Conservation (phyloP, 1,140 invertebrate species). For the Apis laboriosa region DNA sequence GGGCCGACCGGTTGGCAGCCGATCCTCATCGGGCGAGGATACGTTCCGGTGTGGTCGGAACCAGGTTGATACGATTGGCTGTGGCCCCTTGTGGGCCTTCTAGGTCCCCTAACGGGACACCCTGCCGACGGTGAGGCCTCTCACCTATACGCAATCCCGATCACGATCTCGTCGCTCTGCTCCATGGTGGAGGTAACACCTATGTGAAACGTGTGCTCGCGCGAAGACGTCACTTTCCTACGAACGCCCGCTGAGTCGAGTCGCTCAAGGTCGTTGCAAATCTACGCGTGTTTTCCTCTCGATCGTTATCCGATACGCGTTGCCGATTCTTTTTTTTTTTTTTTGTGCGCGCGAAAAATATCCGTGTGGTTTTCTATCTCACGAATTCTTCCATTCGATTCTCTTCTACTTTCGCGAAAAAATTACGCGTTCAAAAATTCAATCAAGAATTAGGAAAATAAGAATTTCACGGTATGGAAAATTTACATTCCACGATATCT, state of each 20-base stretch:
- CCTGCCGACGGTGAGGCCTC: constrained; percentile 48
- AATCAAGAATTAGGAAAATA: too few species aligned
- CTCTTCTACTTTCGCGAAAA: too few species aligned
- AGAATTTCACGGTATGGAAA: too few species aligned
- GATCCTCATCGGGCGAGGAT: constrained; percentile 47
- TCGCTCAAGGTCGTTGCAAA: constrained; percentile 45
- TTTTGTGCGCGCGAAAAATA: too few species aligned
- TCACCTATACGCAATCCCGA: constrained; percentile 60
- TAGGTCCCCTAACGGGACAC: constrained; percentile 80
- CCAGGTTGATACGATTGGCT: constrained; percentile 57
- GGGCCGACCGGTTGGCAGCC: constrained; percentile 26
- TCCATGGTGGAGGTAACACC: neutral
- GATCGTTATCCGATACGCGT: neutral
- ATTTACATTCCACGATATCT: neutral
- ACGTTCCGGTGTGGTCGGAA: constrained; percentile 55
- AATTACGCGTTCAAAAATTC: too few species aligned
- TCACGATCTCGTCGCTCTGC: constrained; percentile 34
- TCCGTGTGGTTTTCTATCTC: too few species aligned
- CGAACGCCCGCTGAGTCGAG: constrained; percentile 1
- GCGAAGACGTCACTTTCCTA: constrained; percentile 53
- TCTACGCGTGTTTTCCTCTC: constrained; percentile 17
- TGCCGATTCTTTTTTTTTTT: neutral
- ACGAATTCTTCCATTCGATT: too few species aligned
- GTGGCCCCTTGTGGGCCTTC: constrained; percentile 67
- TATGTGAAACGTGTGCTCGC: constrained; percentile 1